Percentiles rank a stretch among this genome's conserved stretches.
Conservation (phyloP, 2,888 invertebrate species). For the Drosophila atripex region DNA sequence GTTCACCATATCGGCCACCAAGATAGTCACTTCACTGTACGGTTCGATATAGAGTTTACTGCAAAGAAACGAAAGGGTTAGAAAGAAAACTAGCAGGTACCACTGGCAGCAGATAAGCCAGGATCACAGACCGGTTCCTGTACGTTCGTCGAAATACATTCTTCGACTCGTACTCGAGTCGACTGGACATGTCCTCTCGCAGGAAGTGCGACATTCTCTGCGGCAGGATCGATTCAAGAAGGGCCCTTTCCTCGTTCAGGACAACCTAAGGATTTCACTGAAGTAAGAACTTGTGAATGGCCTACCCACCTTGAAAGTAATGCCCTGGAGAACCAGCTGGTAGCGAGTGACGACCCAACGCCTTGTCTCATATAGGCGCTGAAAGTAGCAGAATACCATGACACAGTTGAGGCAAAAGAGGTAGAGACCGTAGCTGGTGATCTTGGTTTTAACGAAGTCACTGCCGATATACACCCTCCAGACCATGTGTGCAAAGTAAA, state of each 20-base stretch:
- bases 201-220: neutral
- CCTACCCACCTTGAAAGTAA: constrained; percentile 36
- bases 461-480: neutral
- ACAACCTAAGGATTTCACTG: constrained; percentile 8
- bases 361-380: constrained; percentile 4
- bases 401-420: constrained; percentile 20
- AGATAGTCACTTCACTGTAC: neutral
- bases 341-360: constrained; percentile 32
- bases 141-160: neutral
- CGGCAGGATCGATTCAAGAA: constrained; percentile 87
- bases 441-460: too few species aligned
- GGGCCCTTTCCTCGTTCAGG: constrained; percentile 89
- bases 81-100: neutral
- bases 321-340: constrained; percentile 40
- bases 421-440: constrained; percentile 14
- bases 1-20: constrained; percentile 96
- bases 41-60: neutral
- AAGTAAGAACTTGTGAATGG: too few species aligned
- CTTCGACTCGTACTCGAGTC: neutral
- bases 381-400: constrained; percentile 7
- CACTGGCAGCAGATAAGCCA: too few species aligned
- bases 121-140: neutral
- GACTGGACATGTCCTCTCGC: neutral
- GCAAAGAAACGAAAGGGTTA: neutral
- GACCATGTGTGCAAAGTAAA: constrained; percentile 11